Evolutionary conservation across 2,113 vertebrate genomes (phyloP), one percentile per base, ranked within the genome.

Genomic region (Syrmaticus mikado): DNA sequence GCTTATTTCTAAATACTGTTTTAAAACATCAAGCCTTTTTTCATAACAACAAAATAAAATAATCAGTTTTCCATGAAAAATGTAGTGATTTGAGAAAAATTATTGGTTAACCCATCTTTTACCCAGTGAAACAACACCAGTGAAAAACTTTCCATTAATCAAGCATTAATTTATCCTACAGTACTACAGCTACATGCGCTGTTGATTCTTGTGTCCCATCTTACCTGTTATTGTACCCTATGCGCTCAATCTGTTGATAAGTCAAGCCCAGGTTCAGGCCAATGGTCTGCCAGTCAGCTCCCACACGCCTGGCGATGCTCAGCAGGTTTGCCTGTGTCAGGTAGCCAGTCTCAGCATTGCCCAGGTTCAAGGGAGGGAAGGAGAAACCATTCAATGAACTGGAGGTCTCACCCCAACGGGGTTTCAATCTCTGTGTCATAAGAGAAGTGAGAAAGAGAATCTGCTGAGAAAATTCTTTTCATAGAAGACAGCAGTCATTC

Each of bases 241-340:
- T 99, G 8, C 98, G 97, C 45, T 99, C 97, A 60, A 99, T 90
- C 94, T 99, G 98, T 9, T 97, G 94, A 88, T 98, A 99, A 86
- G 97, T 97, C 72, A 99, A 73, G 60, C 98, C 99, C 90, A 99
- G 98, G 96, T 98, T 98, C 52, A 99, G 97, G 87, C 99, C 99
- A 18, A 99, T 98, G 3, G 87, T 94, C 24, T 97, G 98, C 99
- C 99, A 99, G 94, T 99, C 99, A 0, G 98, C 87, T 82, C 98
- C 98, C 43, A 99, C 97, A 1, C 98, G 98, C 38, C 98, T 96
- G 16, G 99, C 99, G 58, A 99, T 98, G 52, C 97, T 97, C 90
- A 99, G 97, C 88, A 99, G 97, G 97, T 99, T 99, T 94, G 98
- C 97, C 96, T 99, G 98, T 0, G 99, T 99, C 96, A 99, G 97